Percentiles rank a stretch among this genome's conserved stretches.
Evolutionary conservation across 2,888 invertebrate genomes (phyloP).

Genomic region (Pyrgus malvae): DNA sequence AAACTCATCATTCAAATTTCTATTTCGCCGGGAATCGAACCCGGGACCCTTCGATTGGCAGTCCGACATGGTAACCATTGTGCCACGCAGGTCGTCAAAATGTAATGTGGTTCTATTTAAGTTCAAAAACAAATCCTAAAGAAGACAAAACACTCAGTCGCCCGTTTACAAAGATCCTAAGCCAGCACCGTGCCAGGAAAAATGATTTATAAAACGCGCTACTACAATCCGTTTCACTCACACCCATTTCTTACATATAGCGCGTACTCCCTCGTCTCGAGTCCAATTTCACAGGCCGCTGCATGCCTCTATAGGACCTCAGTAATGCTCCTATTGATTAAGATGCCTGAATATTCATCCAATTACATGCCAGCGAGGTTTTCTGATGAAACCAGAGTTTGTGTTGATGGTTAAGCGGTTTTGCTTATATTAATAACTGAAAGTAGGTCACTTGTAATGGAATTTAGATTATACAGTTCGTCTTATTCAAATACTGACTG

Average conservation of each 20-base stretch:
- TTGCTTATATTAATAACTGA: slow-evolving; percentile 20
- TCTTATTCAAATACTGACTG: background rate
- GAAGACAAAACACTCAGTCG: slow-evolving; percentile 26
- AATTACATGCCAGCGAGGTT: slow-evolving; percentile 71
- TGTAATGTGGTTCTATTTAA: too few relatives aligned
- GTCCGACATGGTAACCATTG: too few relatives aligned
- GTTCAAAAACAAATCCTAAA: too few relatives aligned
- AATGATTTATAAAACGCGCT: slow-evolving; percentile 78
- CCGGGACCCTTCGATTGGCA: too few relatives aligned
- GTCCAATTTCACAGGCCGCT: slow-evolving; percentile 79
- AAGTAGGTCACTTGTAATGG: slow-evolving; percentile 3
- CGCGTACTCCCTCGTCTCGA: slow-evolving; percentile 55
- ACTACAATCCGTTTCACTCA: slow-evolving; percentile 47
- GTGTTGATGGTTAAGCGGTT: slow-evolving; percentile 31
- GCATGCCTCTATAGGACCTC: slow-evolving; percentile 65
- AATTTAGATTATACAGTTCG: background rate
- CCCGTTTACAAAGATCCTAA: slow-evolving; percentile 54
- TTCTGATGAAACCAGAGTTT: slow-evolving; percentile 57
- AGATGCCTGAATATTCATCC: slow-evolving; percentile 80
- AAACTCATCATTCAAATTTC: too few relatives aligned
- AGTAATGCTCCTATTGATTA: slow-evolving; percentile 79
- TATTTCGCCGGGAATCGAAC: too few relatives aligned
- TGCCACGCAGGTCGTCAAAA: too few relatives aligned
- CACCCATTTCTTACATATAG: slow-evolving; percentile 36
- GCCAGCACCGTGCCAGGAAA: slow-evolving; percentile 67